Evolutionary conservation across 2,797 vertebrate genomes (phyloP), one percentile per base, ranked within the genome.

Genomic region (Tangara arthus): DNA sequence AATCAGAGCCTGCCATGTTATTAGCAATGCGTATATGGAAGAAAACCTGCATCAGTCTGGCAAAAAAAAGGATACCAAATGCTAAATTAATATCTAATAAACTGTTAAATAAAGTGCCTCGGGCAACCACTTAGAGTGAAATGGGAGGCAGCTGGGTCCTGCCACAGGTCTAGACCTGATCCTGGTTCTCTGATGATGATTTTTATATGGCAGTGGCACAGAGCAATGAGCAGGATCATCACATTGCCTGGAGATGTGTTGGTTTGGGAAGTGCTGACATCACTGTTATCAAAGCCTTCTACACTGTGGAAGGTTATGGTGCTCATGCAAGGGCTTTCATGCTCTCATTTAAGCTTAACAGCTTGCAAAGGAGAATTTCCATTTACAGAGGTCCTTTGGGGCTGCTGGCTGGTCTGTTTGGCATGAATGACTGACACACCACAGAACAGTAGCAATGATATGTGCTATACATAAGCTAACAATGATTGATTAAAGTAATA

Each of bases 401-500:
- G 65, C n/a, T 96, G 55, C 83, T 90, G 77, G 81, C 53, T 91
- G 85, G 83, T 96, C 93, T 94, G 78, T 88, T 96, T 97, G 95
- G 93, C 69, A 84, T 4, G 61, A 94, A 68, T 92, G 93, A 96
- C 75, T 95, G 90, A 97, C 89, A 89, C 32, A 57, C 47, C 85
- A 77, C 89, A 92, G 92, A 94, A 95, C 56, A 86, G 68, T 19
- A 93, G n/a, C 17, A 15, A 69, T 94, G 79, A 93, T 95, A 92
- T 85, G 50, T 46, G 56, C 46, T 94, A 34, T 49, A 87, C 60
- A 84, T 81, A 96, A 60, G 42, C 28, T 73, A 95, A 87, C 21
- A 35, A 84, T 78, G 90, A 96, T 87, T 95, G 92, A 96, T 96
- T 94, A 89, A 79, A 95, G 87, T 91, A 92, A 96, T 90, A 88